phyloP scores from a whole-genome alignment of 2,113 vertebrate species.

The Triplophysa rosa region DNA sequence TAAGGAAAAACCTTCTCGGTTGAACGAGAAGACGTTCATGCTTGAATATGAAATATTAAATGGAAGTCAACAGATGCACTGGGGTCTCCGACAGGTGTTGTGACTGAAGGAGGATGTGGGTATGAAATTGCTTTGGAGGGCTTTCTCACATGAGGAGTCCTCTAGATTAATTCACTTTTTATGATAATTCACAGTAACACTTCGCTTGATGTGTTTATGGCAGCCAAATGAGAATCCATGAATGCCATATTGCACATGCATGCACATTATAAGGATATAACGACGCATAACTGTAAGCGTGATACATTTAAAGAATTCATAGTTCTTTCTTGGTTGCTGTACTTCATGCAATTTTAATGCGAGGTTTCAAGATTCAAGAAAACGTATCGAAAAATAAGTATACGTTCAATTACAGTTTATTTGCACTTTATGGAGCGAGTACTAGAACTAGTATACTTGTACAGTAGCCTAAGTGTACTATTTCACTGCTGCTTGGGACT shows the following conservation, averaged over 20 bases:
- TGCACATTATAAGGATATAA: neutral
- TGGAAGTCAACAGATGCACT: conserved; percentile 31
- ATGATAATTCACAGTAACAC: conserved; percentile 22
- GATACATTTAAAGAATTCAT: neutral
- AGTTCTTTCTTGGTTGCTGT: neutral
- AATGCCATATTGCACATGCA: neutral
- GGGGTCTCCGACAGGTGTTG: conserved; percentile 44
- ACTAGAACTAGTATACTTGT: too few relatives aligned
- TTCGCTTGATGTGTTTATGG: conserved; percentile 19
- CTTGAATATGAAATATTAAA: conserved; percentile 42
- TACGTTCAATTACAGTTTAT: too few relatives aligned
- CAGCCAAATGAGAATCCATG: neutral
- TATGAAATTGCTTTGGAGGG: conserved; percentile 22
- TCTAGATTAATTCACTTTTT: conserved; percentile 2
- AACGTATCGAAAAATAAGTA: too few relatives aligned
- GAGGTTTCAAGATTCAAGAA: too few relatives aligned
- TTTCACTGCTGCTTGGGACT: too few relatives aligned
- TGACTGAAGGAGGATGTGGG: conserved; percentile 32
- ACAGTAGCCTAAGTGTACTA: too few relatives aligned
- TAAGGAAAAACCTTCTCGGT: conserved; percentile 1
- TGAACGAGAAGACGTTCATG: conserved; percentile 32
- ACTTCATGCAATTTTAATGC: too few relatives aligned
- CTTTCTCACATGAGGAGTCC: neutral
- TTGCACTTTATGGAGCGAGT: too few relatives aligned
- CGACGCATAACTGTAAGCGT: neutral